Conservation (phyloP, 2,888 invertebrate species). For the Papilio elwesi region DNA sequence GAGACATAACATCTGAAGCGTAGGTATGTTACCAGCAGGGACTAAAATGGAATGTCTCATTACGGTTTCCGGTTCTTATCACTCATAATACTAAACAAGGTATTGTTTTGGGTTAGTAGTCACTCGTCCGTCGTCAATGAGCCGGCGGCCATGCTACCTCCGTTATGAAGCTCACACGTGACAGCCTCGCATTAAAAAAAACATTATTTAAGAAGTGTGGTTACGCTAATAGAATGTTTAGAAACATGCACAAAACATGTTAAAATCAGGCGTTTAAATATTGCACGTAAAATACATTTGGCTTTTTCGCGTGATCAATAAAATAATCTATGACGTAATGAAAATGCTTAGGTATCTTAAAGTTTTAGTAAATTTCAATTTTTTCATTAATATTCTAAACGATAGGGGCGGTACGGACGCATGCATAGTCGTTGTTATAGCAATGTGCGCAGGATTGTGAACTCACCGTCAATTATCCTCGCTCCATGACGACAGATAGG, state of each 20-base stretch:
- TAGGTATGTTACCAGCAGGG: slow-evolving; percentile 31
- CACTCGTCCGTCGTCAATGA: background rate
- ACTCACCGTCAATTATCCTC: too few relatives aligned
- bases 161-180: background rate
- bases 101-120: slow-evolving; percentile 11
- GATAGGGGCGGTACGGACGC: too few relatives aligned
- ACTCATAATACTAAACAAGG: slow-evolving; percentile 9
- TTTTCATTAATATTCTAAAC: too few relatives aligned
- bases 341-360: too few relatives aligned
- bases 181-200: background rate
- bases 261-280: too few relatives aligned
- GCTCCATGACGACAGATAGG: background rate
- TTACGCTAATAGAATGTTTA: background rate
- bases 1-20: too few relatives aligned
- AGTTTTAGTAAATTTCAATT: too few relatives aligned
- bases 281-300: background rate
- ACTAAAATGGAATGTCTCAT: slow-evolving; percentile 34
- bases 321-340: background rate
- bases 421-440: too few relatives aligned
- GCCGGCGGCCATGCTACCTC: background rate
- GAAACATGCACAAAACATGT: too few relatives aligned
- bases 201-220: background rate
- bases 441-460: too few relatives aligned
- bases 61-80: slow-evolving; percentile 6
- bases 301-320: background rate